phyloP scores from a whole-genome alignment of 2,113 vertebrate species.

The human region GRCh38 chr2:101284501-101285000 shows the following conservation, averaged over 20 bases:
- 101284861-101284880: not conserved
- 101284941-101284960: too few species aligned
- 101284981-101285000: too few species aligned
- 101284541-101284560: too few species aligned
- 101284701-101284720: not conserved
- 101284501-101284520: too few species aligned
- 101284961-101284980: too few species aligned
- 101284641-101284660: not conserved
- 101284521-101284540: too few species aligned
- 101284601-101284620: not conserved
- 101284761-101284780: not conserved
- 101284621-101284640: not conserved
- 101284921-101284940: too few species aligned
- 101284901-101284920: not conserved
- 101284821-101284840: not conserved
- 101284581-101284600: not conserved
- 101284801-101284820: not conserved
- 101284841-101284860: not conserved
- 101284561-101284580: not conserved
- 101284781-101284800: not conserved
- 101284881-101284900: conserved; percentile 24
- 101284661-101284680: not conserved
- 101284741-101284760: not conserved
- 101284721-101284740: not conserved
- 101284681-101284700: not conserved